Evolutionary conservation across 2,113 vertebrate genomes (phyloP), one percentile per base, ranked within the genome.

Genomic region (Corythaeola cristata): DNA sequence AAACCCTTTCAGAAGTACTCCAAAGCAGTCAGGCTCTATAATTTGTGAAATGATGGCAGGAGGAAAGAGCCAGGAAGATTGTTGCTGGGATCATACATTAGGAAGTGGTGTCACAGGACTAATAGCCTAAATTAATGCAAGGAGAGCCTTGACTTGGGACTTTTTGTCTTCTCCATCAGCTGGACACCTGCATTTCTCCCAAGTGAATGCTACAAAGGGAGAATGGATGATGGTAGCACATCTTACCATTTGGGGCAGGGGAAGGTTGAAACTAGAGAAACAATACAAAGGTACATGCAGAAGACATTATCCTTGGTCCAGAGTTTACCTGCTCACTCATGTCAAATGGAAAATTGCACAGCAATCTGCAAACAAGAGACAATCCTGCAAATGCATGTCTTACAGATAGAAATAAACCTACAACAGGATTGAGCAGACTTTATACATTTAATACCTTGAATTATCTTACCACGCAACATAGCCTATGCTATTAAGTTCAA

Each of bases 21-120:
- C 84, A 88, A 59, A 92, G 79, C 88, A 91, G 15, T 92, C 87
- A 66, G 62, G 59, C 85, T 94, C 92, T 82, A 23, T 93, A 93
- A 93, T 87, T 96, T 94, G 85, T 68, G 64, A 82, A 89, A 92
- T 75, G 53, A 79, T 91, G 39, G 62, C 55, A 56, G 30, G 60
- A 92, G 47, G 76, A 90, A 92, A 41, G 67, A 89, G 53, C 22
- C 45, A 76, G 45, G 64, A 89, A 81, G 77, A 66, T 35, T 89
- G 28, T 78, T 92, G 39, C 62, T 89, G 32, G 58, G 66, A 28
- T 89, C 5, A 9, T 68, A 15, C 3, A 0, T 68, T 87, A 85
- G 44, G 56, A 82, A 52, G 62, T 41, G 45, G 35, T 68, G 71
- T 67, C 49, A 30, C 35, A 69, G 77, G 13, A 76, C 58, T 64